Evolutionary conservation across 2,113 vertebrate genomes (phyloP).

Genomic region (Okapia johnstoni): DNA sequence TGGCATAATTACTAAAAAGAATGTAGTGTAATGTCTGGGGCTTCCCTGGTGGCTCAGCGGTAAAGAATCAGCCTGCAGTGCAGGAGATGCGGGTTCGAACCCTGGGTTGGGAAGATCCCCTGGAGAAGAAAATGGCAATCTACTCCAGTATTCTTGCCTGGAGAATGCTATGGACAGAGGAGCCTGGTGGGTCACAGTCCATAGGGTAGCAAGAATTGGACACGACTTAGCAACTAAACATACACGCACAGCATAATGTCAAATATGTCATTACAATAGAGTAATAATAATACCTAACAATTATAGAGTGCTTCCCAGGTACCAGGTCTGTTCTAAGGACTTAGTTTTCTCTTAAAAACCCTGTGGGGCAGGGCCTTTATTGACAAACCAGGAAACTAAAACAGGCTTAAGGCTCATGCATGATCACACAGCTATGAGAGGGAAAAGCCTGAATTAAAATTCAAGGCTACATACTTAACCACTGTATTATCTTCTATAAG

Average conservation of each 20-base stretch:
- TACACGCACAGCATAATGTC: background rate
- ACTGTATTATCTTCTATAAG: background rate
- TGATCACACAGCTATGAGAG: background rate
- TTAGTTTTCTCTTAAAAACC: constrained; percentile 4
- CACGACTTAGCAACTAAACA: background rate
- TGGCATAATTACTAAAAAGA: background rate
- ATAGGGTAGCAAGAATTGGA: background rate
- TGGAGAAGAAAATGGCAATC: background rate
- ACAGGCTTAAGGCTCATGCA: background rate
- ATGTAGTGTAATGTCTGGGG: background rate
- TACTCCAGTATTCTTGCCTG: background rate
- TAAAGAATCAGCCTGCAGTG: background rate
- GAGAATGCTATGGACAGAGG: background rate
- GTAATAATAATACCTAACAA: background rate
- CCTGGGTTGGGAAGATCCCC: background rate
- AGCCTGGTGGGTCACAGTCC: background rate
- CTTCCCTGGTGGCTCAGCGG: background rate
- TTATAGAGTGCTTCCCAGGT: background rate
- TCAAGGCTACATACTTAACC: background rate
- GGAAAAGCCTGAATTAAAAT: background rate
- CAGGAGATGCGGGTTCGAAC: background rate
- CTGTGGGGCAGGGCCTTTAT: background rate
- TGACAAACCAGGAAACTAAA: background rate
- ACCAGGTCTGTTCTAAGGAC: background rate
- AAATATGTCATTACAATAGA: background rate